phyloP scores from a whole-genome alignment of 2,113 vertebrate species.

The Trogon surrucura region DNA sequence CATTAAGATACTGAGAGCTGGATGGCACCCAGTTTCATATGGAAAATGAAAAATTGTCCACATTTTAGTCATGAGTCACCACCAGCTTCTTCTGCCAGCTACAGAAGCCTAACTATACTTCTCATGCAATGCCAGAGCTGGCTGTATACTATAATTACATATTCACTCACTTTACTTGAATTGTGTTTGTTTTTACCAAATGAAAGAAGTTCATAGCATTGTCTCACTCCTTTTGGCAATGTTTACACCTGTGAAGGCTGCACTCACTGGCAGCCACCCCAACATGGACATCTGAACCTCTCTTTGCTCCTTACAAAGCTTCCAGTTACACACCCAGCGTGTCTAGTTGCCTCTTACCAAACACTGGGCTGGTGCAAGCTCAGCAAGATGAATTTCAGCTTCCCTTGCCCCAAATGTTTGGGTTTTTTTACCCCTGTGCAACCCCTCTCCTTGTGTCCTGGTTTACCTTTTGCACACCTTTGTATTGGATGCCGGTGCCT shows the following conservation, averaged over 20 bases:
- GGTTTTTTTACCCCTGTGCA: not conserved
- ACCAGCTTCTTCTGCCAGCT: not conserved
- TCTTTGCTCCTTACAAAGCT: not conserved
- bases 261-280: not conserved
- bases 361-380: not conserved
- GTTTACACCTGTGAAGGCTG: not conserved
- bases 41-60: not conserved
- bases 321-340: accelerated
- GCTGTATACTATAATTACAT: not conserved
- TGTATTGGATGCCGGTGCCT: not conserved
- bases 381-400: accelerated
- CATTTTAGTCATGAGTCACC: not conserved
- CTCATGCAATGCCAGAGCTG: not conserved
- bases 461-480: not conserved
- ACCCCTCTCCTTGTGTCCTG: accelerated
- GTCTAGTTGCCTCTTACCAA: not conserved
- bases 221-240: not conserved
- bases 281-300: accelerated
- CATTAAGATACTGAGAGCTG: not conserved
- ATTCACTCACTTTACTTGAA: not conserved
- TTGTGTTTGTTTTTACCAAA: not conserved
- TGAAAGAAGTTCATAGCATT: not conserved
- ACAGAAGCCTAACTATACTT: not conserved
- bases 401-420: not conserved
- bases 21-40: not conserved